These are phyloP conservation scores for Poeciliopsis paucimaculata DNA, from an alignment of 2,797 vertebrate species.

Conservation along the genomic window DNA sequence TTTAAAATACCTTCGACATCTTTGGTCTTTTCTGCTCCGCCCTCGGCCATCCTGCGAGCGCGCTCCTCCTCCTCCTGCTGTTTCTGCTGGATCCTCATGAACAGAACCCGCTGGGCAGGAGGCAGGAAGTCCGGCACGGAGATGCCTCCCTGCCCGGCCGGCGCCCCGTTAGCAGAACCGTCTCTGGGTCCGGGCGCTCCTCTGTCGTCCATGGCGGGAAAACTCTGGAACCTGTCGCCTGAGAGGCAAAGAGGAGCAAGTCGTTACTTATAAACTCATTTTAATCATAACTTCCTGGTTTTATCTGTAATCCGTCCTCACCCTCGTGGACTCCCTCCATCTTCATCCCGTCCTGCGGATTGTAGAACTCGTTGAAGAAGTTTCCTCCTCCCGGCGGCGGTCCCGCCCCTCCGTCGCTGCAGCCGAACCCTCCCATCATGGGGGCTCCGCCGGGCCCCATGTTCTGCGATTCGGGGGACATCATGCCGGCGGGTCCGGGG, in stretches of 20 bases:
- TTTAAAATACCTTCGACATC: conserved; percentile 85
- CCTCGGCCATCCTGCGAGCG: conserved; percentile 88
- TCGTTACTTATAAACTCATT: not conserved
- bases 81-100: conserved; percentile 95
- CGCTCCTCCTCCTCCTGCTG: conserved; percentile 94
- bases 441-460: conserved; percentile 85
- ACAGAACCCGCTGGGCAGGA: conserved; percentile 91
- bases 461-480: conserved; percentile 82
- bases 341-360: conserved; percentile 85
- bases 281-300: fast-evolving
- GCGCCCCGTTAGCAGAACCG: conserved; percentile 62
- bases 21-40: conserved; percentile 74
- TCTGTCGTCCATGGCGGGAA: conserved; percentile 78
- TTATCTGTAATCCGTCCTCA: conserved; percentile 45
- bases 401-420: conserved; percentile 78
- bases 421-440: conserved; percentile 86
- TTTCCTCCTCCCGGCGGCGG: conserved; percentile 79
- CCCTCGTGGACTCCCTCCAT: conserved; percentile 86
- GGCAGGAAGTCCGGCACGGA: conserved; percentile 92
- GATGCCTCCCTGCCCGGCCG: conserved; percentile 75
- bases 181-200: conserved; percentile 63
- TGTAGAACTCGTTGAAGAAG: conserved; percentile 91
- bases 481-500: conserved; percentile 78
- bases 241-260: conserved; percentile 14
- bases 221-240: conserved; percentile 85